Base-by-base conservation (phyloP, 1,140 invertebrate species). In the Chrysoperla carnea region DNA sequence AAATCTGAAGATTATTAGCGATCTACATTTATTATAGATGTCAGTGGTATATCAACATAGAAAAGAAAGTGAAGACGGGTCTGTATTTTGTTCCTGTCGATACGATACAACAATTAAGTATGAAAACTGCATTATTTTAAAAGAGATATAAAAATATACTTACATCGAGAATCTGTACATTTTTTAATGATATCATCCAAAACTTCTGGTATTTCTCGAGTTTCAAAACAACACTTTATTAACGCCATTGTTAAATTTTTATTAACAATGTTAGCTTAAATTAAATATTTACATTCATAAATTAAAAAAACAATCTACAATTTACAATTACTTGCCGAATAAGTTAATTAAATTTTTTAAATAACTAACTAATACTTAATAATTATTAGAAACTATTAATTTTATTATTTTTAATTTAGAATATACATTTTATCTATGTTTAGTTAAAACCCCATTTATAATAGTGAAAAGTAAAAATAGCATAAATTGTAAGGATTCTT, bases 121-220 rank as follows among this genome's bases (percentile, higher is more conserved):
- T n/a, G 6, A 12, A 13, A 33, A 5, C 37, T 23, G 42, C 51
- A 52, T 49, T 47, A 45, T 43, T 51, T 37, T 6, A 43, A 12
- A 40, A 47, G 15, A 8, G 13, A 44, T 28, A 40, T 12, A 41
- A 36, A 41, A 36, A 35, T 46, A 36, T 66, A 79, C 81, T 84
- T 68, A 84, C 81, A 84, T 58, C 78, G 75, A 37, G 80, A 77
- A 64, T 82, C 78, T 13, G 79, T 82, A 57, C 81, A 85, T 63
- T 83, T 84, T 57, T 77, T 73, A 5, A 76, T 66, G 43, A 83
- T 70, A 35, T 73, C 73, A 47, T 83, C 80, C 41, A 84, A 61
- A 51, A 84, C 69, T 57, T 84, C 79, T 3, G 78, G 71, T 13
- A 76, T 58, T 53, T 84, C 79, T 4, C 62, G 61, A 13, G 73